These are phyloP conservation scores for Gryllus longicercus DNA, from an alignment of 2,888 invertebrate species.

Conservation along the genomic window DNA sequence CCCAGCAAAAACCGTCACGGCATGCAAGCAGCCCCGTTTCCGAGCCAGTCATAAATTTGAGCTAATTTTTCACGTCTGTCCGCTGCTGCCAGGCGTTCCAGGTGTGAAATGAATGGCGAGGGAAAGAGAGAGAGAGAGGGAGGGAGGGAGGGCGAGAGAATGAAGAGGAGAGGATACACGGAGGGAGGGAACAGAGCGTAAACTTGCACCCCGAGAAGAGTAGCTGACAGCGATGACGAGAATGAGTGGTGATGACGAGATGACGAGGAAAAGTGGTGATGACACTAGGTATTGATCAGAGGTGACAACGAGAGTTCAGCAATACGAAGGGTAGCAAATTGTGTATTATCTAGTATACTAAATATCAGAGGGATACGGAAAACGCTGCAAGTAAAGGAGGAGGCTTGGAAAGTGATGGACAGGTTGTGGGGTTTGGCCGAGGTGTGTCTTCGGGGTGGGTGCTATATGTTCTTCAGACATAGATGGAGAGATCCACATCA, in stretches of 20 bases:
- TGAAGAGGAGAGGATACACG: background rate
- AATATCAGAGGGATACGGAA: no score
- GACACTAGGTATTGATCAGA: no score
- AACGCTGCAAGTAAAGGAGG: no score
- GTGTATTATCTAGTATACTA: no score
- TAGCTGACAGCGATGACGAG: background rate
- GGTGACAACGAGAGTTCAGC: no score
- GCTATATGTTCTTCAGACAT: no score
- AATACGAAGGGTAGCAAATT: no score
- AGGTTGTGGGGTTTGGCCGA: no score
- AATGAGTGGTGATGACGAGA: background rate
- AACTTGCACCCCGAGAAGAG: background rate
- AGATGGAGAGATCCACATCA: no score
- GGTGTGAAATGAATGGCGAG: conserved; percentile 27
- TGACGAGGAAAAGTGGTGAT: background rate
- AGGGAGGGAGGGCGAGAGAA: background rate
- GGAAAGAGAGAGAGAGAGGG: background rate
- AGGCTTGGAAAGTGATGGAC: no score
- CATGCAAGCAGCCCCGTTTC: conserved; percentile 28
- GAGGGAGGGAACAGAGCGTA: background rate
- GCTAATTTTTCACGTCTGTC: conserved; percentile 36
- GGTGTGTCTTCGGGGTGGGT: no score
- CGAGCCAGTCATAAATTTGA: conserved; percentile 33
- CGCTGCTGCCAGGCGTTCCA: conserved; percentile 23
- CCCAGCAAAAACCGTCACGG: background rate